A percentile compares a stretch with the other conserved stretches of the same genome.
phyloP scores from a whole-genome alignment of 2,797 vertebrate genomes.

The Rhinophrynus dorsalis region DNA sequence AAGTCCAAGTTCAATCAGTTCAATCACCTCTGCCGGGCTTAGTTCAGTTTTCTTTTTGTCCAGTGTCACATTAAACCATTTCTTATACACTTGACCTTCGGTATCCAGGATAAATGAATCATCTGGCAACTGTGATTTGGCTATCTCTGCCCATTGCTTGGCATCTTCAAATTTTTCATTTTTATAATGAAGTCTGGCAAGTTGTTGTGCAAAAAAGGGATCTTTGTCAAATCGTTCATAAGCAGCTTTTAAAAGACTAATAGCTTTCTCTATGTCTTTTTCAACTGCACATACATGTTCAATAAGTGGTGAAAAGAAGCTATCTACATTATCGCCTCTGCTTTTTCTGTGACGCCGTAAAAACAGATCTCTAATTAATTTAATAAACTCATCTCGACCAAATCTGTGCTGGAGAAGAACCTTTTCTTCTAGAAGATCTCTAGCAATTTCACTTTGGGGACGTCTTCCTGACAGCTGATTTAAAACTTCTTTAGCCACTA shows the following conservation, averaged over 20 bases:
- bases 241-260: constrained; percentile 67
- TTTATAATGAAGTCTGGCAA: constrained; percentile 74
- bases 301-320: constrained; percentile 77
- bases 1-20: constrained; percentile 70
- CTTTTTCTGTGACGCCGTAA: constrained; percentile 71
- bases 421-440: constrained; percentile 66
- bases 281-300: constrained; percentile 67
- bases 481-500: constrained; percentile 80
- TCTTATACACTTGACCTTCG: constrained; percentile 79
- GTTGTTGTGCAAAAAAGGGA: constrained; percentile 79
- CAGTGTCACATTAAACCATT: constrained; percentile 70
- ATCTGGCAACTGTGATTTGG: constrained; percentile 63
- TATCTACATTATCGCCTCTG: constrained; percentile 73
- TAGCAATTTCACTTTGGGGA: constrained; percentile 71
- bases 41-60: constrained; percentile 57
- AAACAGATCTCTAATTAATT: constrained; percentile 74
- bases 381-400: constrained; percentile 70
- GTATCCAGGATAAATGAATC: constrained; percentile 82
- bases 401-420: constrained; percentile 77
- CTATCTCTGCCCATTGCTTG: constrained; percentile 70
- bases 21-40: constrained; percentile 55
- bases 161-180: constrained; percentile 75
- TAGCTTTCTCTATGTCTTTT: constrained; percentile 66
- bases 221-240: constrained; percentile 71
- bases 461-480: constrained; percentile 65